phyloP scores from a whole-genome alignment of 2,113 vertebrate genomes.

The Phoenicopterus ruber region DNA sequence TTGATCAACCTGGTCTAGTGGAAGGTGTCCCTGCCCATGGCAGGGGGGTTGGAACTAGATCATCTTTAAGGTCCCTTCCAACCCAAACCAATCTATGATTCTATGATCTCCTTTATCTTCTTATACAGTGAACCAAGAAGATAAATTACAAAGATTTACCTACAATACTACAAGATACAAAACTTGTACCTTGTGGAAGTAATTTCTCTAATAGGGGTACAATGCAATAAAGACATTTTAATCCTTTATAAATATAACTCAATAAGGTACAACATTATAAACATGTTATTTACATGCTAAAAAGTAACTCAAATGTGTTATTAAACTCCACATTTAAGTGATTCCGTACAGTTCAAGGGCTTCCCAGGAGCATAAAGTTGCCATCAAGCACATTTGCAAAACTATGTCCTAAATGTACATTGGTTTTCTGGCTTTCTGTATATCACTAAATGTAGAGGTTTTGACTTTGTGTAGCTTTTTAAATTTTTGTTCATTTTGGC shows the following conservation, averaged over 20 bases:
- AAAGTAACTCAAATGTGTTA: not conserved
- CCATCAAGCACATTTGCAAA: not conserved
- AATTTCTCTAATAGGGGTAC: not conserved
- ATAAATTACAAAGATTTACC: not conserved
- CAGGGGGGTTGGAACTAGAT: too few species aligned
- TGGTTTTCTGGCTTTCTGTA: not conserved
- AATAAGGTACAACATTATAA: not conserved
- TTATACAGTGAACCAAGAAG: not conserved
- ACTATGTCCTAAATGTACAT: not conserved
- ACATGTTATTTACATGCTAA: not conserved
- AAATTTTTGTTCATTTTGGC: not conserved
- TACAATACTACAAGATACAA: not conserved
- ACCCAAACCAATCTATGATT: too few species aligned
- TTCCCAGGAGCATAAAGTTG: not conserved
- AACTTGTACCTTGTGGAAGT: not conserved
- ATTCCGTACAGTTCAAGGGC: not conserved
- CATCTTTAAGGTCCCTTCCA: too few species aligned
- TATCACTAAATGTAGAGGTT: not conserved
- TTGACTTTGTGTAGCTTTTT: not conserved
- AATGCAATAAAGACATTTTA: not conserved
- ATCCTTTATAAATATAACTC: not conserved
- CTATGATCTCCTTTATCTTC: not conserved
- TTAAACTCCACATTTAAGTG: not conserved
- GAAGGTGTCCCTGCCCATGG: too few species aligned
- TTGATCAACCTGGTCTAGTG: too few species aligned